These are phyloP conservation scores for Panagrolaimus sp. DNA, from an alignment of 1,140 invertebrate species.

Conservation along the genomic window DNA sequence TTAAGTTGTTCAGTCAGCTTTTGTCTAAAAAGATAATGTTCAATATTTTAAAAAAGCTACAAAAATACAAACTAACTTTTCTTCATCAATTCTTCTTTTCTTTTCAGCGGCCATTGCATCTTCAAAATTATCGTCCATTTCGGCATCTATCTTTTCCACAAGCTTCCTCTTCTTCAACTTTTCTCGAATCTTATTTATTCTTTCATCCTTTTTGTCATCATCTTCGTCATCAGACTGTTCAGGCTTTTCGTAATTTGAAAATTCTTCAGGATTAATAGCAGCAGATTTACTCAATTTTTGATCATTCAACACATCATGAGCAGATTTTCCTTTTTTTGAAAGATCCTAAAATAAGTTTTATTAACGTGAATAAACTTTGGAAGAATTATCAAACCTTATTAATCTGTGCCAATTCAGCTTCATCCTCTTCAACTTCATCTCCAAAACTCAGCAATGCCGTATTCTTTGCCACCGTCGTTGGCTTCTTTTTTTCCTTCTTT, in stretches of 20 bases:
- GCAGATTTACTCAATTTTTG: slow-evolving; percentile 70
- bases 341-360: slow-evolving; percentile 57
- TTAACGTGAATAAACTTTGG: not conserved
- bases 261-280: slow-evolving; percentile 47
- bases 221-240: slow-evolving; percentile 45
- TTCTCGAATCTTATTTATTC: slow-evolving; percentile 66
- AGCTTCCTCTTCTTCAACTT: slow-evolving; percentile 66
- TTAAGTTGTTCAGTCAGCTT: not conserved
- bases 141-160: slow-evolving; percentile 58
- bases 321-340: slow-evolving; percentile 62
- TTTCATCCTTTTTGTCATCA: slow-evolving; percentile 26
- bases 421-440: slow-evolving; percentile 93
- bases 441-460: slow-evolving; percentile 93
- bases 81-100: slow-evolving; percentile 55
- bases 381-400: slow-evolving; percentile 63
- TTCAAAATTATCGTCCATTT: slow-evolving; percentile 30
- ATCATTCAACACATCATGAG: slow-evolving; percentile 84
- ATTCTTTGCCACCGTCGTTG: slow-evolving; percentile 65
- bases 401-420: slow-evolving; percentile 72
- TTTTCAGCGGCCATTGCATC: slow-evolving; percentile 33
- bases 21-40: not conserved
- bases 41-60: slow-evolving; percentile 1
- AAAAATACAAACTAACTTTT: slow-evolving; percentile 59
- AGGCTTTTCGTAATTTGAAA: slow-evolving; percentile 42
- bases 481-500: slow-evolving; percentile 57